Conservation (phyloP, 2,797 vertebrate species). For the Gila robusta region DNA sequence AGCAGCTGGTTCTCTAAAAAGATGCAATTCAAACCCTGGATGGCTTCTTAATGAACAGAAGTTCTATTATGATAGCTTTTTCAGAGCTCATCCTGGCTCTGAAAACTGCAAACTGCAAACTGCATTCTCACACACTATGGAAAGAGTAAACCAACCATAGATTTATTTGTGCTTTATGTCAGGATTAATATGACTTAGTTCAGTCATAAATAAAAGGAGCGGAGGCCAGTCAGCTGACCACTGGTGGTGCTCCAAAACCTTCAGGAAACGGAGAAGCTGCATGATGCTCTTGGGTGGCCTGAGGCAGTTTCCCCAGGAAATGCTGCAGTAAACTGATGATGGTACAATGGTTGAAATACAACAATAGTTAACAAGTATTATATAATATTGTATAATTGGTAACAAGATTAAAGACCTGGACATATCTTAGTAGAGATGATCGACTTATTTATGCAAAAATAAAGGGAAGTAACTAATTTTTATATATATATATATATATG, state of each 20-base stretch:
- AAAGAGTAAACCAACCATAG: conserved; percentile 66
- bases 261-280: conserved; percentile 29
- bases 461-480: not conserved
- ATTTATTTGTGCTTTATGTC: conserved; percentile 73
- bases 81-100: conserved; percentile 22
- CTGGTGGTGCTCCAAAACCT: conserved; percentile 75
- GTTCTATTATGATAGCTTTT: conserved; percentile 40
- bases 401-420: not conserved
- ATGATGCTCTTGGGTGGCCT: conserved; percentile 76
- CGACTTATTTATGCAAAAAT: not conserved
- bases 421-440: not conserved
- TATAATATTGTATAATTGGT: not conserved
- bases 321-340: conserved; percentile 58
- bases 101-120: conserved; percentile 38
- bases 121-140: conserved; percentile 54
- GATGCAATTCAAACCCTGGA: not conserved
- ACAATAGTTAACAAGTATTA: not conserved
- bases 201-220: conserved; percentile 72
- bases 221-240: conserved; percentile 74
- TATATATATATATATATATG: too few relatives aligned
- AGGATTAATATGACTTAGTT: conserved; percentile 70
- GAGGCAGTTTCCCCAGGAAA: conserved; percentile 53
- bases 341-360: not conserved
- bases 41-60: conserved; percentile 37
- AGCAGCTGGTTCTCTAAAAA: not conserved